phyloP scores from a whole-genome alignment of 1,140 invertebrate species.

The Charaxes varanes region DNA sequence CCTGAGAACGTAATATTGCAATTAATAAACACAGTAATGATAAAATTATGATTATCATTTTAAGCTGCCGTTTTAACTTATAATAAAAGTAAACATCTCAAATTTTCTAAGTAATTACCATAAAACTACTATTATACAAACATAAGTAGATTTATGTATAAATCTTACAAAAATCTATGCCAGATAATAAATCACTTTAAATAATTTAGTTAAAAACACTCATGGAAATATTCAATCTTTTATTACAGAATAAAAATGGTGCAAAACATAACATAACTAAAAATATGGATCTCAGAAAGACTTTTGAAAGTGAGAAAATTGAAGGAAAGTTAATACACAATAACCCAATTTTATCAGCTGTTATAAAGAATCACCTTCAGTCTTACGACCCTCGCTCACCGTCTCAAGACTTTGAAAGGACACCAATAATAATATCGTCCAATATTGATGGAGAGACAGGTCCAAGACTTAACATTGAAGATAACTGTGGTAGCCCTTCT shows the following conservation, averaged over 20 bases:
- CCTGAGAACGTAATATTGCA: no score
- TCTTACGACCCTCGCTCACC: constrained; percentile 64
- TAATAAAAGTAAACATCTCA: no score
- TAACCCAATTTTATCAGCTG: constrained; percentile 61
- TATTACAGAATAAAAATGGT: constrained; percentile 44
- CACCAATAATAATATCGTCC: constrained; percentile 49
- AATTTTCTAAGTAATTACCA: no score
- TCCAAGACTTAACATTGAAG: constrained; percentile 25
- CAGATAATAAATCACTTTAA: no score
- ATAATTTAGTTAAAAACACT: no score
- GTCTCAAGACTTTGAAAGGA: constrained; percentile 61
- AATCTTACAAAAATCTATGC: no score
- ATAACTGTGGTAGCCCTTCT: constrained; percentile 43
- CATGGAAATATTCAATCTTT: constrained; percentile 28
- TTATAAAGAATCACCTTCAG: constrained; percentile 65
- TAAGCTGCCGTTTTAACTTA: no score
- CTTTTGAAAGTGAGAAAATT: constrained; percentile 49
- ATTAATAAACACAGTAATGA: no score
- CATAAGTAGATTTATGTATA: no score
- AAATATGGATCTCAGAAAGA: constrained; percentile 60
- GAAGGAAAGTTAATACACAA: constrained; percentile 62
- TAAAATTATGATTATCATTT: no score
- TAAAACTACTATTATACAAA: no score
- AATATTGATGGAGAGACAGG: constrained; percentile 33
- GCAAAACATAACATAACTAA: constrained; percentile 63